Base-by-base conservation (phyloP, 1,140 invertebrate genomes). In the Monomorium pharaonis region DNA sequence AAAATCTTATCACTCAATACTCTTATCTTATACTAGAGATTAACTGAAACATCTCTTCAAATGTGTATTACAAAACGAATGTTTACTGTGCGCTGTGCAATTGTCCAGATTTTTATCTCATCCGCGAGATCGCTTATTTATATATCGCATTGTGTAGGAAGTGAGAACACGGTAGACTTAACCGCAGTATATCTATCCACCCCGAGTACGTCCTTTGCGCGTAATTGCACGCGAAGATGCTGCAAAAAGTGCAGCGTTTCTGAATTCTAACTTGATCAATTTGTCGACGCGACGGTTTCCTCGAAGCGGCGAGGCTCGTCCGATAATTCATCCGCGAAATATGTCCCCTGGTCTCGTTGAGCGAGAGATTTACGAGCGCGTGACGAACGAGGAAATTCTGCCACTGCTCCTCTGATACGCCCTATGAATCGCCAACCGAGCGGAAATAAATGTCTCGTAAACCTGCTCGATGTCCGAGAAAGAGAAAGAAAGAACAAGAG, bases 401-500 rank as follows among this genome's bases (percentile, higher is more conserved):
- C 87, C 89, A 84, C 78, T 75, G 75, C 56, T 72, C 87, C 74
- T 87, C 65, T 75, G 89, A 91, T 89, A 91, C 78, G 78, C 74
- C 69, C 76, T 44, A 77, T 78, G 88, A 24, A 91, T 87, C 67
- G 85, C 88, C 90, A 91, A 87, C 88, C 84, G 88, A 89, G 90
- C 89, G 89, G 89, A 91, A 91, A 91, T 91, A 89, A 90, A 91
- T 76, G 87, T 90, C 90, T 87, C 87, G 85, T 91, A 91, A 91
- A 91, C 90, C 84, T 90, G 90, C 90, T 87, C 65, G 77, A 30
- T 80, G 58, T 74, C 85, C 87, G 80, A 67, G 56, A 80, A 63
- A 37, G 75, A 70, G n/a, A 76, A n/a, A 77, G 56, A 77, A 24
- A 67, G n/a, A 65, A 65, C 62, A 37, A 21, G 12, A 65, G 62